Base-by-base conservation (phyloP, 2,113 vertebrate species). In the Peucedramus taeniatus region DNA sequence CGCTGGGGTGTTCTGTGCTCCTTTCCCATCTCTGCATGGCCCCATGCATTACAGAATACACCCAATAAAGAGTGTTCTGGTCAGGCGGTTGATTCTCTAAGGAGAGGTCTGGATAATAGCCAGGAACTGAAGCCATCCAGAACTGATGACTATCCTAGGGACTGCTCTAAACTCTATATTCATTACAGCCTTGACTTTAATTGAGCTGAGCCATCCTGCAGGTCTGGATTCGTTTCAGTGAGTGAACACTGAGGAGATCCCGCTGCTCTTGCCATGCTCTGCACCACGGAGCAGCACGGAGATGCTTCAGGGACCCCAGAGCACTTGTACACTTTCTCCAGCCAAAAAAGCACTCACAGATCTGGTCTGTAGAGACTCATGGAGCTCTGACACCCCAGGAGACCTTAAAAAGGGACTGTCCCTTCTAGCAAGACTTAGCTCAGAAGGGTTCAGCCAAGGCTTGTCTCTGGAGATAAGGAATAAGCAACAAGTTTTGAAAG, bases 1-100 rank as follows among this genome's bases (percentile, higher is more conserved):
- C 0, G 0, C 44, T n/a, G 68, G 17, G 76, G 5, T 23, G 11
- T 15, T 39, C 12, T 61, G 3, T 19, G 42, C 50, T 13, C 3
- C 0, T 4, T n/a, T 49, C 37, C 40, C 64, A 60, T 49, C 59
- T 3, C 53, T 24, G 47, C 7, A 16, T 27, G 5, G 42, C 66
- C 71, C 18, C 18, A 9, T 0, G 1, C 3, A 0, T 22, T 22
- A 50, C 39, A 42, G 35, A 47, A 28, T 1, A 6, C 9, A 11
- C 22, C 27, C 23, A 6, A 18, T 21, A 19, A 54, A 39, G 27
- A 6, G 5, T 5, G 1, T 26, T 39, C 64, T 74, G 30, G 11
- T 11, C 30, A 70, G 56, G 35, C 5, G n/a, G 10, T 33, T 5
- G 28, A 35, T 44, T 59, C 54, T 2, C 0, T 37, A 54, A 47